phyloP scores from a whole-genome alignment of 2,888 invertebrate species.

The Athalia cordata region DNA sequence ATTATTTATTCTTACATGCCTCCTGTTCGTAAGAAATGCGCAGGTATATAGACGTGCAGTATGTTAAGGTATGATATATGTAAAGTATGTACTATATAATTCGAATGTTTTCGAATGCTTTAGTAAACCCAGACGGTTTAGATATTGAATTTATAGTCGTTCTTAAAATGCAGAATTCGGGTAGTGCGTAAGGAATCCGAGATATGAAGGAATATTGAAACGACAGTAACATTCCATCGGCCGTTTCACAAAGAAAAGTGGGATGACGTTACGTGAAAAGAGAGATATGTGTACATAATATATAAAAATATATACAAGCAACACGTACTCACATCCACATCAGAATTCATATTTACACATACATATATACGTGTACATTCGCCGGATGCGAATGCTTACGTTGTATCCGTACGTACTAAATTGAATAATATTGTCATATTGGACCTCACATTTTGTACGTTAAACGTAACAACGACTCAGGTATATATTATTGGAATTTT shows the following conservation, averaged over 20 bases:
- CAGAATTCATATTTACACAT: neutral
- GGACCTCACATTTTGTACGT: slow-evolving; percentile 62
- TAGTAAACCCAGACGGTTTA: slow-evolving; percentile 16
- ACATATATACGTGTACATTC: neutral
- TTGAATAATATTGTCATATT: slow-evolving; percentile 68
- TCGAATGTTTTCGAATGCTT: slow-evolving; percentile 5
- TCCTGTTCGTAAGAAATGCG: no score
- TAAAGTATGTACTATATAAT: neutral
- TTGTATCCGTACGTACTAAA: slow-evolving; percentile 56
- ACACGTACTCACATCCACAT: no score
- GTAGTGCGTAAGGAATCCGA: slow-evolving; percentile 39
- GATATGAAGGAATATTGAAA: slow-evolving; percentile 45
- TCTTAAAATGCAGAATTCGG: slow-evolving; percentile 40
- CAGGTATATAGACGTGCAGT: no score
- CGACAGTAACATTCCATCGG: slow-evolving; percentile 42
- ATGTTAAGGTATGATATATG: no score
- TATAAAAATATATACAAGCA: neutral
- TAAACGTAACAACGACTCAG: slow-evolving; percentile 47
- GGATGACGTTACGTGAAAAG: slow-evolving; percentile 22
- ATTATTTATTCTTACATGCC: no score
- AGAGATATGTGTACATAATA: neutral
- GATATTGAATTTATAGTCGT: slow-evolving; percentile 40
- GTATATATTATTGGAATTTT: slow-evolving; percentile 64
- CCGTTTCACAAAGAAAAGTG: slow-evolving; percentile 26
- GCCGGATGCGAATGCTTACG: slow-evolving; percentile 23